Evolutionary conservation across 2,797 vertebrate species (phyloP), one percentile per base, ranked within the genome.

Genomic region (Molossus alvarezi): DNA sequence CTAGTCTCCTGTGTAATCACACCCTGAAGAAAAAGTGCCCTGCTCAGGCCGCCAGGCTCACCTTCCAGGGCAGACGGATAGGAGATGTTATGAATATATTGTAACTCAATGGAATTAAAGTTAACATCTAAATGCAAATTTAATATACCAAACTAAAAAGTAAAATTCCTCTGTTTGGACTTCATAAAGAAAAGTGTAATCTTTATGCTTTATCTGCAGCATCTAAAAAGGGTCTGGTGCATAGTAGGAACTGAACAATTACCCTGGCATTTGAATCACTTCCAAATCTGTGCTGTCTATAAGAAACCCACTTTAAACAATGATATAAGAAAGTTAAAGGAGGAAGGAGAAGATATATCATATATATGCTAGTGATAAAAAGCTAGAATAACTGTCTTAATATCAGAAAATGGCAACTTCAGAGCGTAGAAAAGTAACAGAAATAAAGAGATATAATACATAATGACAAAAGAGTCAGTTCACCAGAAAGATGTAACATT

Each of bases 231-330:
- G 64, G 5, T 25, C n/a, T 37, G 13, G 3, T 90, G 3, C 27
- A 41, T 18, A 92, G 37, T 69, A 41, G 13, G 20, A 92, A 57
- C 4, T 90, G 89, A 80, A 55, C 51, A 87, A 21, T 87, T 86
- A 20, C 7, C 37, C 4, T 86, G 41, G 7, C 3, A 81, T 55
- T 33, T 17, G 23, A 62, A 51, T 62, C 48, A 7, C 14, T 72
- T 85, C 13, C 29, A 45, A 92, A 69, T 64, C 20, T 45, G 53
- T 55, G 20, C 33, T 27, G 8, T 41, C 33, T 80, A 21, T 41
- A 60, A 82, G 73, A 86, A 77, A 45, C 10, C 13, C 14, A 75
- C 20, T 45, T 80, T 73, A 95, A 95, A 57, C 12, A 82, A 89
- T 17, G 21, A 6, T 58, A 33, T 13, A 29, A 58, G 17, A 69